Conservation (phyloP, 1,140 invertebrate species). For the Camponotus vicinus region DNA sequence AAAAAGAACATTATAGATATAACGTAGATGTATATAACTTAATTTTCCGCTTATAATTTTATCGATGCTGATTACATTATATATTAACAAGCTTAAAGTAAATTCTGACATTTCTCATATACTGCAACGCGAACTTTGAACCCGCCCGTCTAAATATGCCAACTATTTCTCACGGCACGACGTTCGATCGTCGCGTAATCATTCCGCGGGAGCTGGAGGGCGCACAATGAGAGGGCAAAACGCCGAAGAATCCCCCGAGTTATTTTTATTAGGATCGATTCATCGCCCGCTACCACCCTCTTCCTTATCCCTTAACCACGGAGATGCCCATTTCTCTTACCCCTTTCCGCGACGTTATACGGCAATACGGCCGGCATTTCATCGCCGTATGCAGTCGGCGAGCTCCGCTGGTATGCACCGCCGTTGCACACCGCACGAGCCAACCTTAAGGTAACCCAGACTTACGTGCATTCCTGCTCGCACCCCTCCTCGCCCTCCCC, state of each 20-base stretch:
- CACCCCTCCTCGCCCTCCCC: background rate
- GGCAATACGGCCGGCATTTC: slow-evolving; percentile 49
- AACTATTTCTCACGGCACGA: slow-evolving; percentile 25
- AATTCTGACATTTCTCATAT: background rate
- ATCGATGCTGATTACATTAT: background rate
- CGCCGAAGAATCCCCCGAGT: slow-evolving; percentile 57
- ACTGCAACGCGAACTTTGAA: background rate
- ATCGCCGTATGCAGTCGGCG: slow-evolving; percentile 45
- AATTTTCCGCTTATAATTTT: background rate
- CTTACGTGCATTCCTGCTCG: slow-evolving; percentile 56
- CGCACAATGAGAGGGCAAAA: slow-evolving; percentile 44
- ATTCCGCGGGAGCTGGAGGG: slow-evolving; percentile 13
- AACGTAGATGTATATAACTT: too few species aligned
- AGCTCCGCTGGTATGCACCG: slow-evolving; percentile 18
- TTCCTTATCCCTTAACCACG: background rate
- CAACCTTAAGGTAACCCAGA: slow-evolving; percentile 56
- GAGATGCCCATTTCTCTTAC: slow-evolving; percentile 38
- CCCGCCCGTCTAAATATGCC: slow-evolving; percentile 16
- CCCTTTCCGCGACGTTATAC: background rate
- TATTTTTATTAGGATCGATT: slow-evolving; percentile 63
- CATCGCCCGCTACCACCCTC: background rate
- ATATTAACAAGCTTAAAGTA: background rate
- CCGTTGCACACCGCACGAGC: slow-evolving; percentile 7
- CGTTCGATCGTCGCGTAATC: slow-evolving; percentile 35
- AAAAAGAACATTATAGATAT: background rate